Evolutionary conservation across 2,888 invertebrate species (phyloP).

Genomic region (Calliopum simillimum): DNA sequence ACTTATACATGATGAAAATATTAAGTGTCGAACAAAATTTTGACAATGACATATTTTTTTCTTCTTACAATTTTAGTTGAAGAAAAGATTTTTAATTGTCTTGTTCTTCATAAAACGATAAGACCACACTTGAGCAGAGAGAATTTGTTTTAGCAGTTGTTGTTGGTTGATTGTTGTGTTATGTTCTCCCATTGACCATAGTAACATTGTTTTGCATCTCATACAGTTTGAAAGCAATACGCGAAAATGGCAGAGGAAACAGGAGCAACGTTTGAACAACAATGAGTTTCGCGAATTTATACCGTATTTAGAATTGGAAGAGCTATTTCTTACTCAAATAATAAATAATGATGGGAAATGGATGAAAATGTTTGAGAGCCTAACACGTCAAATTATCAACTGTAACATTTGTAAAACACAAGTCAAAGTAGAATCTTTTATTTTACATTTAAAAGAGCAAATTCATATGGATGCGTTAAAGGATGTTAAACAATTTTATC

Average conservation of each 20-base stretch:
- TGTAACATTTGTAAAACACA: constrained; percentile 38
- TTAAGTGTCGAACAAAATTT: no score
- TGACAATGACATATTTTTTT: constrained; percentile 19
- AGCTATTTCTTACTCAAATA: constrained; percentile 39
- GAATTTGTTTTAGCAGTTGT: constrained; percentile 23
- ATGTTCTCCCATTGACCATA: constrained; percentile 6
- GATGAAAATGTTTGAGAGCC: constrained; percentile 29
- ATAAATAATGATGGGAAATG: constrained; percentile 20
- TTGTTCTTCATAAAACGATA: constrained; percentile 29
- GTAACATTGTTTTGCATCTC: not conserved
- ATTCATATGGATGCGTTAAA: constrained; percentile 34
- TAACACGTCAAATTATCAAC: not conserved
- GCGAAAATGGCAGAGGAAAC: constrained; percentile 18
- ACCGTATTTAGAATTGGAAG: constrained; percentile 36
- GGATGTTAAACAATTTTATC: constrained; percentile 44
- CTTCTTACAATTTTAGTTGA: constrained; percentile 45
- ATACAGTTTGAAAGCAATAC: constrained; percentile 17
- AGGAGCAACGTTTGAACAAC: constrained; percentile 28
- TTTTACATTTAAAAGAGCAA: constrained; percentile 36
- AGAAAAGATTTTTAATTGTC: constrained; percentile 33
- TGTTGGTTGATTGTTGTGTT: constrained; percentile 31
- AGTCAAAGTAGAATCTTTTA: constrained; percentile 32
- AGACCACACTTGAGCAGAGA: constrained; percentile 20
- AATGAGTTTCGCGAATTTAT: constrained; percentile 38
- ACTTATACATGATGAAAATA: no score